Base-by-base conservation (phyloP, 2,888 invertebrate genomes). In the Ferrisia virgata region DNA sequence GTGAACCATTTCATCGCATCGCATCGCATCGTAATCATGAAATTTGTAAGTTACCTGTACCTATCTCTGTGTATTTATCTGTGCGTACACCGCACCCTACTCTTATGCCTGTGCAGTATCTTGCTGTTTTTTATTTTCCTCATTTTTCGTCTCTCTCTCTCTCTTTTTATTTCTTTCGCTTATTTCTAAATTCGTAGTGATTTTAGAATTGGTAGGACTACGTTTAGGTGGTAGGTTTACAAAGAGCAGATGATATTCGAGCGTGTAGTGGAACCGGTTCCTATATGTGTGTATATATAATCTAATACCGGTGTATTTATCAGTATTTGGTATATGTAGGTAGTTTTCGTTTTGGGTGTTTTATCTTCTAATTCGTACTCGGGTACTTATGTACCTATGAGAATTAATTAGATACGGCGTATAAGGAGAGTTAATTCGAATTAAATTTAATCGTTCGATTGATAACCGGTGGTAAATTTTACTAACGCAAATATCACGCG, bases 31-130 rank as follows among this genome's bases (percentile, higher is more conserved):
- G 18, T n/a, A 47, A 28, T n/a, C 69, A 64, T 82, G 64, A 82
- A 82, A 82, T 82, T 82, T 25, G 82, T 82, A 69, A 82, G 82
- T 82, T 15, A 9, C 33, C 72, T 72, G n/a, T n/a, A n/a, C n/a
- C n/a, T n/a, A n/a, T n/a, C 11, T 76, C n/a, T 25, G 8, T 76
- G 9, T 33, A 33, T n/a, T 31, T 76, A 13, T 31, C 28, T 8
- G n/a, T n/a, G n/a, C n/a, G n/a, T n/a, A n/a, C n/a, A n/a, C n/a
- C n/a, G n/a, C n/a, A n/a, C n/a, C n/a, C n/a, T n/a, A n/a, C n/a
- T n/a, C n/a, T n/a, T n/a, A n/a, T n/a, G n/a, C n/a, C n/a, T n/a
- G n/a, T n/a, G n/a, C n/a, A n/a, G n/a, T n/a, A n/a, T n/a, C n/a
- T n/a, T n/a, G n/a, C n/a, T n/a, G n/a, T n/a, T n/a, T n/a, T n/a